These are phyloP conservation scores for Drosophila austrosaltans DNA, from an alignment of 2,888 invertebrate genomes.

Conservation along the genomic window DNA sequence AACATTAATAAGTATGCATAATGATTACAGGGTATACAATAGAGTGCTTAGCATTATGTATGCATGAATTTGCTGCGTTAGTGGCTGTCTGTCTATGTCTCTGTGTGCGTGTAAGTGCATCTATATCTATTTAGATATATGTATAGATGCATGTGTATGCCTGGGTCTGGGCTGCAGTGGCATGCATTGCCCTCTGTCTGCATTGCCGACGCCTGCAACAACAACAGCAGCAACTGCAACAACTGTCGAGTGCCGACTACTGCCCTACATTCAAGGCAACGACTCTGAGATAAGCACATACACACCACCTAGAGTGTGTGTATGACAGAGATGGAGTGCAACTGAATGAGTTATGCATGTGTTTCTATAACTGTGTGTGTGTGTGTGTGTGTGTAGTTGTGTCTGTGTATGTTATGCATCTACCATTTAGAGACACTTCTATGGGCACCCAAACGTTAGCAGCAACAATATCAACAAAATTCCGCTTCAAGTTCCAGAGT, in stretches of 20 bases:
- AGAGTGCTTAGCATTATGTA: constrained; percentile 34
- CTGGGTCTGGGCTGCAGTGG: constrained; percentile 57
- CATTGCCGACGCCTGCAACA: constrained; percentile 38
- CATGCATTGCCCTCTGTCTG: constrained; percentile 56
- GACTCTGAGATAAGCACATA: constrained; percentile 74
- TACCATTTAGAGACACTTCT: constrained; percentile 71
- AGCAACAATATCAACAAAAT: constrained; percentile 53
- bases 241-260: constrained; percentile 75
- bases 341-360: constrained; percentile 11
- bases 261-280: constrained; percentile 78
- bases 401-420: constrained; percentile 43
- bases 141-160: constrained; percentile 37
- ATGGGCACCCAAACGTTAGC: constrained; percentile 52
- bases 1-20: constrained; percentile 2
- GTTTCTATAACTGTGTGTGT: neutral
- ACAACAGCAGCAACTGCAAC: constrained; percentile 49
- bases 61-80: constrained; percentile 30
- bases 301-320: constrained; percentile 30
- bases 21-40: constrained; percentile 32
- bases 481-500: constrained; percentile 72
- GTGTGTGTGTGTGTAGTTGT: constrained; percentile 7
- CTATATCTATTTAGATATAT: constrained; percentile 33
- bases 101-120: constrained; percentile 22
- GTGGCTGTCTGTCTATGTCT: constrained; percentile 1
- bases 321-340: constrained; percentile 22